Percentiles rank a stretch among this genome's conserved stretches.
Conservation (phyloP, 2,888 invertebrate genomes). For the Agapetus fuscipes region DNA sequence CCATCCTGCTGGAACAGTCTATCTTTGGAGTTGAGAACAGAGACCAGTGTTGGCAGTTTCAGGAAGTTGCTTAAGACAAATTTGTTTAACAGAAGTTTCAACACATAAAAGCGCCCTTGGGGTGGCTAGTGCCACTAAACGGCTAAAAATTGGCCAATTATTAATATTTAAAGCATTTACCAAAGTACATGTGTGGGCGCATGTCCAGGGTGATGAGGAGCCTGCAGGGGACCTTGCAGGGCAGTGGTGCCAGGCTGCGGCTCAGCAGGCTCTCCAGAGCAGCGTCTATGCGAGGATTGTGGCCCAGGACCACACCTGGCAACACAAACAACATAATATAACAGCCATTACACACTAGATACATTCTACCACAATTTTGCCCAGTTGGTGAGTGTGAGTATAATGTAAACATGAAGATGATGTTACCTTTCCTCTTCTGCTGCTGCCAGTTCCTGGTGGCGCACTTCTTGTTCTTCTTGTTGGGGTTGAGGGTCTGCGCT, state of each 20-base stretch:
- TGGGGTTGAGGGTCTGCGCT: not conserved
- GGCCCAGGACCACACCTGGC: constrained; percentile 36
- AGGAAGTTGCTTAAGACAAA: too few relatives aligned
- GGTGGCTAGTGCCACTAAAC: too few relatives aligned
- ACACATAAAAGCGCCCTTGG: too few relatives aligned
- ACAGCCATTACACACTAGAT: too few relatives aligned
- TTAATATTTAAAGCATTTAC: constrained; percentile 25
- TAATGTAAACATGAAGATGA: not conserved
- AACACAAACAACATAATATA: too few relatives aligned
- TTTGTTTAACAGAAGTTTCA: too few relatives aligned
- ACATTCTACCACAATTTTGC: too few relatives aligned
- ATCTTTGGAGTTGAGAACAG: too few relatives aligned
- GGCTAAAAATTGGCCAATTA: too few relatives aligned
- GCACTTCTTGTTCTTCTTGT: not conserved
- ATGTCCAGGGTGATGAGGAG: constrained; percentile 43
- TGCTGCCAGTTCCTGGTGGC: constrained; percentile 4
- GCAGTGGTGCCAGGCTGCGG: constrained; percentile 30
- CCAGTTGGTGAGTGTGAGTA: not conserved
- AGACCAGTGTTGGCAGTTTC: too few relatives aligned
- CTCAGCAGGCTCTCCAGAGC: constrained; percentile 35
- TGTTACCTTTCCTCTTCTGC: constrained; percentile 9
- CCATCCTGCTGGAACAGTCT: too few relatives aligned
- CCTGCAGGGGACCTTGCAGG: constrained; percentile 36
- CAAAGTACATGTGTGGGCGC: constrained; percentile 45
- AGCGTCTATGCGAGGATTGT: constrained; percentile 30